A percentile compares a stretch with the other conserved stretches of the same genome.
Conservation (phyloP, 2,888 invertebrate species). For the Temnothorax rugatulus region DNA sequence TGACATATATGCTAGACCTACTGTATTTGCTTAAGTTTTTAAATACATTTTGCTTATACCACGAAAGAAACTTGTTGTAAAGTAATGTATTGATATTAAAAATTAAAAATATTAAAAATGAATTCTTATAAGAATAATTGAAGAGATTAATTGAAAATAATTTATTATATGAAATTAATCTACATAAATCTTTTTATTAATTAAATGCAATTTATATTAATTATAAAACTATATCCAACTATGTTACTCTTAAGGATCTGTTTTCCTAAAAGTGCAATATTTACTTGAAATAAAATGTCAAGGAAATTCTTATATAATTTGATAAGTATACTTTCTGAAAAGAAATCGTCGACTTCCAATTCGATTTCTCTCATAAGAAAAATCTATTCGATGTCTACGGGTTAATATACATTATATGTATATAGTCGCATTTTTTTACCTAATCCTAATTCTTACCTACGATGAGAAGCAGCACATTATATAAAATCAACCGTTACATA, state of each 20-base stretch:
- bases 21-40: not conserved
- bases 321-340: not conserved
- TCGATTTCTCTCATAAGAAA: not conserved
- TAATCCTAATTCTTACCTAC: constrained; percentile 54
- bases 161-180: not conserved
- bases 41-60: not conserved
- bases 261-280: not conserved
- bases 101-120: not conserved
- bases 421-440: constrained; percentile 3
- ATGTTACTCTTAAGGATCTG: not conserved
- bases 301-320: constrained; percentile 2
- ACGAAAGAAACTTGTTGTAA: not conserved
- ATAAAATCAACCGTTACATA: constrained; percentile 51
- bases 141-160: not conserved
- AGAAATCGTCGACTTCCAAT: not conserved
- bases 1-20: not conserved
- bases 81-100: not conserved
- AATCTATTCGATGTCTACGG: not conserved
- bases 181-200: constrained; percentile 2
- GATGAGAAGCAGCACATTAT: constrained; percentile 36
- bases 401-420: constrained; percentile 15
- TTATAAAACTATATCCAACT: not conserved
- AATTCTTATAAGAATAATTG: not conserved
- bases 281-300: not conserved
- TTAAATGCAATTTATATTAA: not conserved